Conservation (phyloP, 1,140 invertebrate genomes). For the Zaprionus ornatus region DNA sequence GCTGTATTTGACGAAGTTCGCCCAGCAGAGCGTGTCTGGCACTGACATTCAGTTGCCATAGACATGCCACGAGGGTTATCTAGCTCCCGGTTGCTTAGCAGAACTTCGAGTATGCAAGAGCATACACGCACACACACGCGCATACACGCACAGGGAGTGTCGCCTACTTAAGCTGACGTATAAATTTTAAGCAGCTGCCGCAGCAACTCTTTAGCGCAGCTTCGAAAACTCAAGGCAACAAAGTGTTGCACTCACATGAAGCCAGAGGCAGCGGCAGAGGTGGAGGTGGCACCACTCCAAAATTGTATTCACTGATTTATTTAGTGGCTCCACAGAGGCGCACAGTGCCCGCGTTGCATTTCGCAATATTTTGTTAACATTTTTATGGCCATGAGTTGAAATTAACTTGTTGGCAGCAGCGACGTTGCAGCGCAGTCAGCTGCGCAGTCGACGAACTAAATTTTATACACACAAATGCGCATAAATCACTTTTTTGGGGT, state of each 20-base stretch:
- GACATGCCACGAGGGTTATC: conserved; percentile 39
- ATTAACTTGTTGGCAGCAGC: conserved; percentile 47
- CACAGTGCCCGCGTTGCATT: conserved; percentile 25
- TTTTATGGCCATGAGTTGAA: conserved; percentile 49
- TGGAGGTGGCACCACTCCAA: conserved; percentile 3
- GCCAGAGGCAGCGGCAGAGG: too few species aligned
- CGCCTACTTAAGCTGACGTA: conserved; percentile 30
- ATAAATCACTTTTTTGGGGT: conserved; percentile 46
- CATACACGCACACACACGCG: conserved; percentile 1
- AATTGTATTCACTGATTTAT: conserved; percentile 52
- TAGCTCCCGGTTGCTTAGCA: conserved; percentile 12
- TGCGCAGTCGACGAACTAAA: conserved; percentile 30
- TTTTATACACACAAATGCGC: conserved; percentile 46
- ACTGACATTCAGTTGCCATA: conserved; percentile 36
- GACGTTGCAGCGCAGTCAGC: neutral
- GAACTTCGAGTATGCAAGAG: neutral
- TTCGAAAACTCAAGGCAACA: neutral
- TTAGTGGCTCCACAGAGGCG: conserved; percentile 25
- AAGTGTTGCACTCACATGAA: conserved; percentile 1
- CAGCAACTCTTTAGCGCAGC: conserved; percentile 28
- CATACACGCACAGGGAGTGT: neutral
- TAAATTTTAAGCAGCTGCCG: conserved; percentile 42
- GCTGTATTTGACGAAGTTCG: neutral
- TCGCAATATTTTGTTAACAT: conserved; percentile 50
- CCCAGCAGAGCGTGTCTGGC: conserved; percentile 9